Base-by-base conservation (phyloP, 2,113 vertebrate genomes). In the Macquaria ambigua region DNA sequence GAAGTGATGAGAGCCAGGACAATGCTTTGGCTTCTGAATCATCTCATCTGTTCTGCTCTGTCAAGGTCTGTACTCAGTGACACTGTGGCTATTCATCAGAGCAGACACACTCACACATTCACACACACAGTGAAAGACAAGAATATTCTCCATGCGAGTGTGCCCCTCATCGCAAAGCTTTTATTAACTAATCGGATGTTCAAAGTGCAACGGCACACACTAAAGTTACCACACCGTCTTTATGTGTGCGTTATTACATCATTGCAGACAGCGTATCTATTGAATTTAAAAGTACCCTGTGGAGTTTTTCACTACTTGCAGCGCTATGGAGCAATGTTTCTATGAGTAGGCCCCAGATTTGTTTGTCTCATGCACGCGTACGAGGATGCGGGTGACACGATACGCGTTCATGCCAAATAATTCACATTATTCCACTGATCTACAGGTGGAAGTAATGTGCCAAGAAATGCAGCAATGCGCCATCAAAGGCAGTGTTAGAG, bases 11-110 rank as follows among this genome's bases (percentile, higher is more conserved):
- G 84, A 92, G 91, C 72, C 73, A 74, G 79, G 82, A 94, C 90
- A 94, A 92, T 87, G 89, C 82, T 86, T 77, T 72, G 64, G 82
- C 90, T 90, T 94, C 89, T 94, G 93, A 93, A 93, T 93, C 91
- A 92, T 90, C 87, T 93, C 92, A 93, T 93, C 92, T 94, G 91
- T 93, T 94, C 92, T 90, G 85, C 87, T 90, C 92, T 83, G 87
- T 93, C 92, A 93, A 91, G 89, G 93, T 91, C 92, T 95, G 89
- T 69, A 87, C 84, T 81, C 88, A 74, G 70, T 90, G 84, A 92
- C 89, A 91, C 87, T 74, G 58, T 85, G 83, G 85, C 85, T 85
- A 92, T 91, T 94, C 89, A 90, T 93, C 90, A 85, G 43, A 75
- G 81, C 70, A 82, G 52, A 88, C 73, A 85, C 80, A 67, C 88